Evolutionary conservation across 2,797 vertebrate genomes (phyloP).

Genomic region (Sebastes glaucus): DNA sequence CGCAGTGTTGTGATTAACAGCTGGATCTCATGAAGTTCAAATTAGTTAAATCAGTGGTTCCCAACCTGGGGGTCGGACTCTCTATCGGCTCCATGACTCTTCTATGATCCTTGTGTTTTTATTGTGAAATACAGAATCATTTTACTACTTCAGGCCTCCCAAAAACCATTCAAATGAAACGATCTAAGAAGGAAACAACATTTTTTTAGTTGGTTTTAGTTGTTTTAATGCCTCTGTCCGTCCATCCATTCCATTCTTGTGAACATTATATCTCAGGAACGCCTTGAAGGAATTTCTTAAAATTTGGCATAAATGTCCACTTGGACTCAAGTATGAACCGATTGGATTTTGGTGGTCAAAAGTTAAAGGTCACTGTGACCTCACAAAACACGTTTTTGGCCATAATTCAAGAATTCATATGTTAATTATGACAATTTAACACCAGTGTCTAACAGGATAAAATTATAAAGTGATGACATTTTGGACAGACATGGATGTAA

Average conservation of each 20-base stretch:
- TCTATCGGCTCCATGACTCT: neutral
- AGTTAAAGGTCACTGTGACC: no score
- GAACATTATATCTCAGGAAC: no score
- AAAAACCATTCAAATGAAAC: neutral
- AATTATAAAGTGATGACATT: no score
- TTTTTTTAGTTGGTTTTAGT: neutral
- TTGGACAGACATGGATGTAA: no score
- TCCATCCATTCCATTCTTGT: no score
- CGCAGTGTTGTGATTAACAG: conserved; percentile 2
- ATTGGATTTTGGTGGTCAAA: no score
- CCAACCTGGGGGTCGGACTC: neutral
- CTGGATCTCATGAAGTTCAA: conserved; percentile 33
- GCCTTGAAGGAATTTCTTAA: no score
- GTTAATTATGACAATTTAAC: no score
- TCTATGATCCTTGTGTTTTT: neutral
- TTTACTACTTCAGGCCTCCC: neutral
- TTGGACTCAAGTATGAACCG: fast-evolving
- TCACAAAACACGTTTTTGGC: no score
- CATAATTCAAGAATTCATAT: fast-evolving
- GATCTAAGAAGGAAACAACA: neutral
- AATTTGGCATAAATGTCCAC: fast-evolving
- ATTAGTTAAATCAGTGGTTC: neutral
- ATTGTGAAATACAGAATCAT: neutral
- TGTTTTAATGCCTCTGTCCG: no score
- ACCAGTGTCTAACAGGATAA: no score